These are phyloP conservation scores for Stenodera caucasica DNA, from an alignment of 2,888 invertebrate species.

Conservation along the genomic window DNA sequence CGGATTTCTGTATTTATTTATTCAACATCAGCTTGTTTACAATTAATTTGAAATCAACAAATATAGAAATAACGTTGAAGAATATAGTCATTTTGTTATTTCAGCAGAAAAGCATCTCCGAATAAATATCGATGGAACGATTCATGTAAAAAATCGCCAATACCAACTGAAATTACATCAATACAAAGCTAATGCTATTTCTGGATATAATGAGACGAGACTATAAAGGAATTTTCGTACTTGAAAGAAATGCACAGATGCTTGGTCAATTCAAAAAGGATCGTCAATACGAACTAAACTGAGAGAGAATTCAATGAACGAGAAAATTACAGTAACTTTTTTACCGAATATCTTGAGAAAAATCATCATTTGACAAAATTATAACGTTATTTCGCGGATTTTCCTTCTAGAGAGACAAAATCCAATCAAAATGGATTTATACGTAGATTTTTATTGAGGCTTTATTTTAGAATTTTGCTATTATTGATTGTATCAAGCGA, in stretches of 20 bases:
- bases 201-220: conserved; percentile 18
- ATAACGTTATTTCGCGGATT: too few species aligned
- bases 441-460: background rate
- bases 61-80: background rate
- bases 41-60: background rate
- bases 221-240: conserved; percentile 13
- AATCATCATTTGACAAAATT: background rate
- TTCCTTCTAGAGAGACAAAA: background rate
- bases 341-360: background rate
- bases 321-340: conserved; percentile 39
- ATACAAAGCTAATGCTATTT: conserved; percentile 8
- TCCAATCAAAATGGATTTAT: conserved; percentile 6
- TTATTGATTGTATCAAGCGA: background rate
- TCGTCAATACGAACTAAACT: conserved; percentile 25
- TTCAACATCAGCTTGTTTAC: background rate
- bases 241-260: conserved; percentile 31
- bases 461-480: background rate
- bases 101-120: too few species aligned
- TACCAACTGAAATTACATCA: background rate
- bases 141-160: background rate
- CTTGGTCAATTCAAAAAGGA: conserved; percentile 37
- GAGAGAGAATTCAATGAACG: conserved; percentile 35
- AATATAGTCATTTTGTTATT: background rate
- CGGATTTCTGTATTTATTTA: background rate
- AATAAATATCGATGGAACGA: background rate